Evolutionary conservation across 2,797 vertebrate species (phyloP), one percentile per base, ranked within the genome.

Genomic region (Mormyrops attenuatus): DNA sequence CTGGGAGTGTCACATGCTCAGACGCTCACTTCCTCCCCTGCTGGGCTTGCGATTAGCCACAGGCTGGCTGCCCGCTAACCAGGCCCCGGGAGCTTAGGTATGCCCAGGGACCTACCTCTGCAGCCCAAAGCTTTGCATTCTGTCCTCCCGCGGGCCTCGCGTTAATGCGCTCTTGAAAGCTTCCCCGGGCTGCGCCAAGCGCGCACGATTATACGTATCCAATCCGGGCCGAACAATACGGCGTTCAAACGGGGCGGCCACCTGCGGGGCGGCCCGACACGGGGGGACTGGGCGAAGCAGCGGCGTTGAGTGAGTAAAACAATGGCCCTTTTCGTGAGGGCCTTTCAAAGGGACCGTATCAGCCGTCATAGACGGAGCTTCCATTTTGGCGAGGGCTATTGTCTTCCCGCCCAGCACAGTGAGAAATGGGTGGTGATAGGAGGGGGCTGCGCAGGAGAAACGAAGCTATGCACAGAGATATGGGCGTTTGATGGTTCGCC

Each of bases 91-190:
- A 93, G 91, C 82, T 49, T 20, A 30, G 44, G 41, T 73, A 30
- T 90, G 91, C 93, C 91, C 93, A 91, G 93, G 69, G 60, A 84
- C 86, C 89, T 44, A 26, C 63, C 82, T 89, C 93, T 93, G 93
- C 93, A 94, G 94, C 94, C 93, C 90, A 92, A 94, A 94, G 94
- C 95, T 87, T 94, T 95, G 95, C 95, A 95, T 95, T 94, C 93
- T 95, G 95, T 94, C 93, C 94, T 91, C 93, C 94, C 93, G 89
- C 90, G 93, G 94, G 91, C 87, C 89, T 66, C 66, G 88, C 63
- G 69, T 88, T 85, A 90, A 91, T 87, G 38, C 86, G 85, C 41
- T 89, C 87, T 88, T 89, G 86, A 86, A 84, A 53, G 47, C 85
- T 87, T 86, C 53, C 53, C 77, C 38, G 8, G 7, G 85, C 85